Base-by-base conservation (phyloP, 2,888 invertebrate genomes). In the Eupithecia exiguata region DNA sequence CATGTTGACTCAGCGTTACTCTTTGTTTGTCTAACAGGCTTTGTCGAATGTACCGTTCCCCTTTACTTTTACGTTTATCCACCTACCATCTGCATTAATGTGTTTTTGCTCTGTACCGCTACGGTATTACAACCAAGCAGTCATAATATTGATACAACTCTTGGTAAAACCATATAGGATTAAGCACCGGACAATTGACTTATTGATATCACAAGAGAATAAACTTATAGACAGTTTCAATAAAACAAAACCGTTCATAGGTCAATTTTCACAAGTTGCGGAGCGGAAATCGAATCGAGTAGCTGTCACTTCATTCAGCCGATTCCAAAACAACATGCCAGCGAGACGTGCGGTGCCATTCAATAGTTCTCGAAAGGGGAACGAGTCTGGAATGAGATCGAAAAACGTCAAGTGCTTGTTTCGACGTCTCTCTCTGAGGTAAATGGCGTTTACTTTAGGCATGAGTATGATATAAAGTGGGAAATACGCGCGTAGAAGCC, bases 1-100 rank as follows among this genome's bases (percentile, higher is more conserved):
- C 80, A 82, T 89, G 88, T 92, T 92, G 90, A 85, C 88, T 86
- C 84, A 86, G 83, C 84, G 87, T 87, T 87, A 86, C 88, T 88
- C 88, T 85, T 84, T 89, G 85, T 90, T 91, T 90, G 88, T 83
- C 83, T 85, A 87, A 86, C 82, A 85, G 84, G 86, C 89, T 91
- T 89, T 89, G 87, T 88, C 84, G 86, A 86, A 83, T 80, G 83
- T 79, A 83, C 84, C 86, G 81, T 86, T 83, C 84, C 79, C 81
- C 86, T 74, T 75, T 87, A 90, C 89, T 88, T 88, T 84, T 81
- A 78, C 84, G 81, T 84, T 84, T 83, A 83, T 83, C 80, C 78
- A 77, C 78, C 77, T 76, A 79, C 75, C 53, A 68, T 71, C 68
- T 75, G 75, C 79, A 76, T 77, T 82, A 83, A 83, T 83, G 75